Evolutionary conservation across 2,888 invertebrate species (phyloP), one percentile per base, ranked within the genome.

Genomic region (Ophion ellenae): DNA sequence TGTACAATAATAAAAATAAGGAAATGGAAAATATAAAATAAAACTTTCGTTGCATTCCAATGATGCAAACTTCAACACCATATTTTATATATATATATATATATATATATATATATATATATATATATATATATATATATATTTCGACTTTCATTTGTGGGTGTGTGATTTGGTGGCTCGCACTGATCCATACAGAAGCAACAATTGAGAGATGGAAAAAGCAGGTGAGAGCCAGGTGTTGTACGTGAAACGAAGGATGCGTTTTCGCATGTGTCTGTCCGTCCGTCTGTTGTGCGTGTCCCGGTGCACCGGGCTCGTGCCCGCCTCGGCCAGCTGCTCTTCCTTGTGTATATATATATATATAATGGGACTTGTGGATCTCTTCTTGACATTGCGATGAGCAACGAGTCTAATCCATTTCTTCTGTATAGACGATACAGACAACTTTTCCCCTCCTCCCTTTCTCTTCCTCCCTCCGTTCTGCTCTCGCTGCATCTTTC

Each of bases 281-380:
- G 53, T 57, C 32, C 2, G 11, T 24, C 24, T 5, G 24, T 17
- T 70, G 3, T 28, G n/a, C n/a, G 57, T 59, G 86, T 28, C 40
- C 10, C 24, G 63, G 47, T 90, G 91, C 93, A 92, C 92, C 92
- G 91, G 93, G 91, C 92, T 87, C 88, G 89, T 87, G 89, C 88
- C 85, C 83, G 32, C 83, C 76, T 57, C 53, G 20, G 40, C 81
- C 84, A 71, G 80, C 84, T 80, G 83, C 83, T 74, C 71, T 24
- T 61, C 7, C 24, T 61, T 28, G 14, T 2, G 2, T 24, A 4
- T 14, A 53, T 14, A 10, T 10, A 53, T 53, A 53, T 53, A 53
- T 53, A 53, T 53, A 47, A 47, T 53, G 53, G 14, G 4, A 53
- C 1, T 53, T 53, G 11, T 71, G 71, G 32, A 71, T 36, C 57